Conservation (phyloP, 2,888 invertebrate species). For the Apomyelois bistriatella region DNA sequence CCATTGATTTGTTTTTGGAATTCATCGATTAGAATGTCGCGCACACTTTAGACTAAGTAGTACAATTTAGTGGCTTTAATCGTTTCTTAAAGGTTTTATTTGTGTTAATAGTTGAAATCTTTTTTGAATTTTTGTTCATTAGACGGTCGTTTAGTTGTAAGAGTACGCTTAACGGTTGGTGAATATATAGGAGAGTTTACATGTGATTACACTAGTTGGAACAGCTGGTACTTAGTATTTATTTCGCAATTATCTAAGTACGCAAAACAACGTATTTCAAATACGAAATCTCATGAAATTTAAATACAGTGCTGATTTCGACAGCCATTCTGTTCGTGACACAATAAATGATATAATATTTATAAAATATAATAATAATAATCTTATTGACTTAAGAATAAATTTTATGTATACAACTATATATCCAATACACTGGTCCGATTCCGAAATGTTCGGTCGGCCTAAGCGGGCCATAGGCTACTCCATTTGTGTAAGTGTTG, state of each 20-base stretch:
- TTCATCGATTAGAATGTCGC: neutral
- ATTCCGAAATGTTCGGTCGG: constrained; percentile 2
- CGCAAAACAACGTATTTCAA: constrained; percentile 2
- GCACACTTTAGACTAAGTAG: constrained; percentile 13
- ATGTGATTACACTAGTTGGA: neutral
- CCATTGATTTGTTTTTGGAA: neutral
- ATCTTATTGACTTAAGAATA: neutral
- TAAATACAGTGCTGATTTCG: constrained; percentile 3
- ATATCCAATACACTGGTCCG: neutral
- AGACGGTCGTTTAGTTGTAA: constrained; percentile 9
- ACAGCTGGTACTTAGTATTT: neutral
- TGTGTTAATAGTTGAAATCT: constrained; percentile 10
- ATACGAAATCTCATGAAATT: constrained; percentile 9
- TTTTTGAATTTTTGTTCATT: constrained; percentile 1
- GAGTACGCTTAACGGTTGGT: constrained; percentile 6
- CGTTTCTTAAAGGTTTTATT: constrained; percentile 17
- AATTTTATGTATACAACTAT: constrained; percentile 3
- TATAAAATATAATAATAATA: constrained; percentile 6
- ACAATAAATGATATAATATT: neutral
- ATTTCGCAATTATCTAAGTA: neutral
- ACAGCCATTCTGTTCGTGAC: constrained; percentile 1
- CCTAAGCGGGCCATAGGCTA: neutral
- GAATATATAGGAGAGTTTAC: neutral
- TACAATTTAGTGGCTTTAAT: constrained; percentile 24
- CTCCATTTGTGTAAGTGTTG: constrained; percentile 1